A percentile compares a stretch with the other conserved stretches of the same genome.
These are phyloP conservation scores for Natator depressus DNA, from an alignment of 2,113 vertebrate species.

Conservation along the genomic window DNA sequence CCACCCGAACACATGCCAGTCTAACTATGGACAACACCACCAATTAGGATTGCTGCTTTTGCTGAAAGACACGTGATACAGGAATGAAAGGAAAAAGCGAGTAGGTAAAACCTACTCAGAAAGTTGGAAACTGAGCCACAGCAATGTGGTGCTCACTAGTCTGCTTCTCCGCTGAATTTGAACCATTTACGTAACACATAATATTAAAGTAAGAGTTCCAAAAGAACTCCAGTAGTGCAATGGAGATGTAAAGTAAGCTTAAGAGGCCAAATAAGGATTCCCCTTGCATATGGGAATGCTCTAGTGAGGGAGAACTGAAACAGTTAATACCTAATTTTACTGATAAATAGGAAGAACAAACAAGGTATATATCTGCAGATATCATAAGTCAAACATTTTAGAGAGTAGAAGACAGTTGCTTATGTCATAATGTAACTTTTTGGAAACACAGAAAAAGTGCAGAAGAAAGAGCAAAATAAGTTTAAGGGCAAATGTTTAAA, in stretches of 20 bases:
- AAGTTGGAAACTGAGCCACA: background rate
- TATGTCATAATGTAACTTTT: background rate
- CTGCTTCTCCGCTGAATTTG: background rate
- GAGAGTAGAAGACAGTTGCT: background rate
- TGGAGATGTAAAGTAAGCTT: background rate
- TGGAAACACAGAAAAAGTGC: background rate
- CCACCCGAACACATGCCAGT: background rate
- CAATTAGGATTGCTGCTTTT: background rate
- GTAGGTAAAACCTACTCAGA: background rate
- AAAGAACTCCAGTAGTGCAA: background rate
- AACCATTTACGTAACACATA: background rate
- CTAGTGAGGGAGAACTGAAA: background rate
- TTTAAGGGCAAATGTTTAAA: background rate
- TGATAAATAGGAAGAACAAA: background rate
- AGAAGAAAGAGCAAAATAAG: background rate
- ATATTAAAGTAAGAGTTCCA: background rate
- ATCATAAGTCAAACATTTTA: background rate
- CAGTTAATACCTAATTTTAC: background rate
- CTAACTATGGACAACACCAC: background rate
- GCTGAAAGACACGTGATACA: background rate
- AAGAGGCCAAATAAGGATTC: background rate
- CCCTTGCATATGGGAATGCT: background rate
- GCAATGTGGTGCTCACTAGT: background rate
- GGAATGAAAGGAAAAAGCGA: background rate
- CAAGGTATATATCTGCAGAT: background rate